Base-by-base conservation (phyloP, 2,888 invertebrate species). In the Cryptus viduatorius region DNA sequence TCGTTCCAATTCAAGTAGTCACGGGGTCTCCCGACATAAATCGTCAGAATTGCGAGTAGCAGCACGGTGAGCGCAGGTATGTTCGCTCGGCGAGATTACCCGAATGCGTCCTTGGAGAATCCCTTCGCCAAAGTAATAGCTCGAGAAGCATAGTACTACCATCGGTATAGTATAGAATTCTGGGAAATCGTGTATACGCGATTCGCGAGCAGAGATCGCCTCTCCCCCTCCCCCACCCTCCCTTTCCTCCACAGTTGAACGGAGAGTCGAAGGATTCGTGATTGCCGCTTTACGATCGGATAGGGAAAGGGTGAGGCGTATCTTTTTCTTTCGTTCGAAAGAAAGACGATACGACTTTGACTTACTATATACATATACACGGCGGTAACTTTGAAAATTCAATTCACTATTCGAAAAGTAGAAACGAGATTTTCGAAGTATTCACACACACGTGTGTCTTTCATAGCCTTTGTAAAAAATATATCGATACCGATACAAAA, bases 221-320 rank as follows among this genome's bases (percentile, higher is more conserved):
- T 37, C 8, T 8, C 1, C 37, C 37, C 7, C 37, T 2, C 37
- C 2, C 37, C 7, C 37, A 1, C 37, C 37, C 37, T 37, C 37
- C 37, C 37, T 5, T 0, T 8, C 37, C 37, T 37, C 37, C 4
- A 37, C 84, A 64, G 78, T 69, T 61, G 80, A 78, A 78, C 68
- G 50, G 73, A 81, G 65, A 7, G 65, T 46, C 84, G 77, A 78
- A 78, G 84, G 77, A 81, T 73, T 84, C 77, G 84, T 78, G 84
- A 84, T 84, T 84, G 84, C 81, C 68, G 84, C 73, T 84, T 84
- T 84, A 84, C 81, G 84, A 78, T 84, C 84, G 73, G 73, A 29
- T 44, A 56, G 64, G 42, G 37, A 37, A 68, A 76, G 68, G 68
- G 73, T 64, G 72, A 78, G 48, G 64, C 68, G 53, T 65, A 44